Evolutionary conservation across 2,888 invertebrate genomes (phyloP).

Genomic region (Rhyacophila evoluta): DNA sequence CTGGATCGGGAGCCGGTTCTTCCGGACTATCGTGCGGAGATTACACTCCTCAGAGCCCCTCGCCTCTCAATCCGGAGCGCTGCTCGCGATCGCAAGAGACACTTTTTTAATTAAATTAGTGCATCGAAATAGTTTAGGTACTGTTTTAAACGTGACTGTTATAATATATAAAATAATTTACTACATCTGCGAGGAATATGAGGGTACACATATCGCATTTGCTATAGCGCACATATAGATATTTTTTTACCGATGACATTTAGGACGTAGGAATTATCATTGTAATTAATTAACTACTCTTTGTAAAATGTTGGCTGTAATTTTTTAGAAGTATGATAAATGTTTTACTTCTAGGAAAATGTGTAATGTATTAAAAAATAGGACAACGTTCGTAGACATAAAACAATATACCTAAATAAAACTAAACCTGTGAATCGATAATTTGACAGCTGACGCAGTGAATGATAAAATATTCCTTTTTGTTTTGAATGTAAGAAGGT

Average conservation of each 20-base stretch:
- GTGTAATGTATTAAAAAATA: conserved; percentile 4
- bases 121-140: conserved; percentile 52
- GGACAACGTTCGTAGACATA: conserved; percentile 15
- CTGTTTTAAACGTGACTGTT: conserved; percentile 48
- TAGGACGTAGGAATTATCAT: conserved; percentile 38
- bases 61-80: conserved; percentile 61
- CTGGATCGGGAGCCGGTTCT: conserved; percentile 60
- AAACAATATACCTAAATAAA: conserved; percentile 17
- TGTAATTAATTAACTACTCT: conserved; percentile 41
- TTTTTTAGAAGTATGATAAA: conserved; percentile 21
- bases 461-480: background rate
- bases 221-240: conserved; percentile 55
- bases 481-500: no score
- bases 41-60: conserved; percentile 60
- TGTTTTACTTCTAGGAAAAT: conserved; percentile 12
- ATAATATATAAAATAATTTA: conserved; percentile 42
- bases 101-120: conserved; percentile 73
- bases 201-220: conserved; percentile 55
- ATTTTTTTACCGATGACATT: conserved; percentile 54
- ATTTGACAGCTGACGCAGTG: background rate
- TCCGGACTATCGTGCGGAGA: conserved; percentile 61
- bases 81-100: conserved; percentile 82
- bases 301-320: conserved; percentile 41
- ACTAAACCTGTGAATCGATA: background rate
- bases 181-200: conserved; percentile 52